A percentile compares a stretch with the other conserved stretches of the same genome.
These are phyloP conservation scores for Caenorhabditis sp. DNA, from an alignment of 2,888 invertebrate species.

Conservation along the genomic window DNA sequence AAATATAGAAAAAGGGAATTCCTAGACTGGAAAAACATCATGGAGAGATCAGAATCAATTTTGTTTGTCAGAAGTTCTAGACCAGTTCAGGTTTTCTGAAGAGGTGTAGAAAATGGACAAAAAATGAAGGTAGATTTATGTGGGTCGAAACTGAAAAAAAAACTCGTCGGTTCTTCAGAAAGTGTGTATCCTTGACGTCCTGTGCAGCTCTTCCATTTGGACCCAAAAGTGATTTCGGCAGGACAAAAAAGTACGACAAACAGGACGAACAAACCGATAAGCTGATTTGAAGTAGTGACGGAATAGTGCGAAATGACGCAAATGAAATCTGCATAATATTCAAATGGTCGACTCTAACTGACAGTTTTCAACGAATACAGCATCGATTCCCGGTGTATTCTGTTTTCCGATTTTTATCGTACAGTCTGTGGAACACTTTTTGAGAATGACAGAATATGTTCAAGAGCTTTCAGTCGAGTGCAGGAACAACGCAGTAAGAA, in stretches of 20 bases:
- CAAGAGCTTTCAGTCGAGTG: no score
- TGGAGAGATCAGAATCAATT: not conserved
- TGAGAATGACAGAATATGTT: no score
- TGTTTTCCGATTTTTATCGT: constrained; percentile 5
- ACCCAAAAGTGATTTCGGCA: not conserved
- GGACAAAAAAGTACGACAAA: not conserved
- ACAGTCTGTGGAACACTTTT: not conserved
- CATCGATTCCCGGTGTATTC: constrained; percentile 14
- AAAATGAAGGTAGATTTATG: no score
- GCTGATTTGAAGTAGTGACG: constrained; percentile 55
- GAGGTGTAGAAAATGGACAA: no score
- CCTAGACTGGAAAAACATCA: not conserved
- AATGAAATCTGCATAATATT: constrained; percentile 59
- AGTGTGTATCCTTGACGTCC: no score
- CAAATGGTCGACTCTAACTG: constrained; percentile 3
- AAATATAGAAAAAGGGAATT: constrained; percentile 25
- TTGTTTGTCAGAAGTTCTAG: no score
- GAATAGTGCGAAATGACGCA: constrained; percentile 64
- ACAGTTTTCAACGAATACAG: not conserved
- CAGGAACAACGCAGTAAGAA: no score
- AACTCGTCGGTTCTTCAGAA: no score
- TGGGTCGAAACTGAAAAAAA: no score
- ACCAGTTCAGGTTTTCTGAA: no score
- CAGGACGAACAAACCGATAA: constrained; percentile 25
- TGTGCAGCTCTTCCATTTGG: no score